Evolutionary conservation across 2,888 invertebrate genomes (phyloP), one percentile per base, ranked within the genome.

Genomic region (Oasisia sp.): DNA sequence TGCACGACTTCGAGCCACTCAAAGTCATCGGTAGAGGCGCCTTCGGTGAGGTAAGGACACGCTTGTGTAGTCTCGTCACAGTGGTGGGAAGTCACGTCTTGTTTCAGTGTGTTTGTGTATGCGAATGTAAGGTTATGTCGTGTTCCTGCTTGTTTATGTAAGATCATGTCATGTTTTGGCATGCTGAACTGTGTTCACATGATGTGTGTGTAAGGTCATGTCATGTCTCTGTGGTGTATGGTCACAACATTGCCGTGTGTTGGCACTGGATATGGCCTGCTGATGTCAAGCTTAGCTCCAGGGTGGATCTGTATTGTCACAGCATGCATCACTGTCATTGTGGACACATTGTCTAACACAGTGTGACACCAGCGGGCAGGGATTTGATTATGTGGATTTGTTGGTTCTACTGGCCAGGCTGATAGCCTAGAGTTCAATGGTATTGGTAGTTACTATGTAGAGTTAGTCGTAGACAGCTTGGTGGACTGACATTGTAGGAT

Each of bases 1-100:
- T 99, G 45, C 99, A 99, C 97, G 99, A 99, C 97, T 99, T 99
- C 96, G 99, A 99, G 96, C 99, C 99, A 27, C 97, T 99, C 93
- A 99, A 99, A 97, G 98, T 99, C 94, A 97, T 97, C 92, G 97
- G 97, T 32, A 94, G 97, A 94, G 97, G 97, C 89, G 97, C 97
- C 74, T 97, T 97, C 95, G 97, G 97, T 91, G 97, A 97, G 96
- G 97, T 97, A 92, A 94, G 95, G 93, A 9, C 44, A 38, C 5
- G n/a, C 14, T 50, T 50, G 1, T 50, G 50, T 50, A 50, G 50
- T 50, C 50, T 12, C 9, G 50, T 38, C 38, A 38, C 38, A 38
- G 38, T 38, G 38, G 1, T 38, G 38, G 38, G 38, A 38, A 50
- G 50, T 50, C 50, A 50, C 9, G 50, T 50, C 50, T 12, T 50